phyloP scores from a whole-genome alignment of 35 echinoderm and acorn worm species.

The Patiria miniata region DNA sequence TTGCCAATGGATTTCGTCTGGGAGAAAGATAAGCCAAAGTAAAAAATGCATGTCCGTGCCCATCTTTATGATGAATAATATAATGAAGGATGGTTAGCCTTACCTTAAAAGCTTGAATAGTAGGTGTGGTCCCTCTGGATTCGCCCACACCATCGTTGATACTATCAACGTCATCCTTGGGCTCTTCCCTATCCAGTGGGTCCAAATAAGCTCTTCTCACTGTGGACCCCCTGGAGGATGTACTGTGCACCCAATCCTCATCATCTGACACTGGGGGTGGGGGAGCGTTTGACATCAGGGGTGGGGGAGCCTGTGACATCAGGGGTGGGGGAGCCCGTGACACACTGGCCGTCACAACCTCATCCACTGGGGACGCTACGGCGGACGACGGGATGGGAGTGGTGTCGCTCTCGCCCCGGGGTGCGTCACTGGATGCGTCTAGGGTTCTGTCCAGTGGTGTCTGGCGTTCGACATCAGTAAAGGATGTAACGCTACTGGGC shows the following conservation, averaged over 20 bases:
- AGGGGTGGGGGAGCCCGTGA: not conserved
- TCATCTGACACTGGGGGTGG: not conserved
- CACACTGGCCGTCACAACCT: not conserved
- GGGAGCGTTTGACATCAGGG: not conserved
- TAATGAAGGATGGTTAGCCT: too few relatives aligned
- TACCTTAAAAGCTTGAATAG: constrained; percentile 73
- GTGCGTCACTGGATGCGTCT: not conserved
- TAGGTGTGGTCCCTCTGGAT: constrained; percentile 54
- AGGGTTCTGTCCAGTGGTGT: not conserved
- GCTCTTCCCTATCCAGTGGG: not conserved
- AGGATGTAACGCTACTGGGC: not conserved
- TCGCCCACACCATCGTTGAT: not conserved
- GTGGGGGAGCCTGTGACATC: not conserved
- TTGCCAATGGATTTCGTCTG: too few relatives aligned
- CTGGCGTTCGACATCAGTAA: not conserved
- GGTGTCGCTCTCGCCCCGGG: not conserved
- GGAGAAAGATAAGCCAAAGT: too few relatives aligned
- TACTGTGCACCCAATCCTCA: not conserved
- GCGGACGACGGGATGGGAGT: not conserved
- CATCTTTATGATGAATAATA: too few relatives aligned
- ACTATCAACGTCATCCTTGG: not conserved
- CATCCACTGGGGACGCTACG: not conserved
- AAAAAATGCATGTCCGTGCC: too few relatives aligned
- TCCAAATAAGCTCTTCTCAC: constrained; percentile 1
- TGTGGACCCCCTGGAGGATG: constrained; percentile 6